Evolutionary conservation across 2,113 vertebrate species (phyloP).

Genomic region (Echinops telfairi): DNA sequence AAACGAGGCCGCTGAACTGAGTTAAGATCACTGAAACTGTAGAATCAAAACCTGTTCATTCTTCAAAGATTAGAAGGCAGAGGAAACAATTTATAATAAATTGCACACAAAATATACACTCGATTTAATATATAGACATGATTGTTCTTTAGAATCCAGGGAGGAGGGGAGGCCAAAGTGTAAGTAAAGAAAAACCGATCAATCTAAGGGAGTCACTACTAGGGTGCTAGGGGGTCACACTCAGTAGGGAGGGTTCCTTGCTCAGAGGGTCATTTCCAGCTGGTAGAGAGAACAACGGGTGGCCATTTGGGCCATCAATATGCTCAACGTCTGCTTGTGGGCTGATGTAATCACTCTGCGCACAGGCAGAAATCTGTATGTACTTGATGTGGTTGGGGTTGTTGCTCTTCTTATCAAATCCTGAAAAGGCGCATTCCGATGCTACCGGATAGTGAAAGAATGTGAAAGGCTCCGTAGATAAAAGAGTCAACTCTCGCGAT

Average conservation of each 20-base stretch:
- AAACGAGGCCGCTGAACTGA: neutral
- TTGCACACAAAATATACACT: conserved; percentile 19
- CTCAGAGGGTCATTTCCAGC: neutral
- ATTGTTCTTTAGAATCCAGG: neutral
- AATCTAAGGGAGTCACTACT: neutral
- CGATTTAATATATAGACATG: neutral
- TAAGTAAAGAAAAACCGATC: neutral
- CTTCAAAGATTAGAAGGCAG: neutral
- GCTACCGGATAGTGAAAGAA: neutral
- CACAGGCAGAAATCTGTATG: neutral
- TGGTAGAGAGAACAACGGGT: neutral
- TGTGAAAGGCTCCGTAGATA: neutral
- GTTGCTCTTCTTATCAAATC: neutral
- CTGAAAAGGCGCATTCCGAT: neutral
- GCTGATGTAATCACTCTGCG: neutral
- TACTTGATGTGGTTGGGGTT: neutral
- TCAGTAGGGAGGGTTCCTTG: neutral
- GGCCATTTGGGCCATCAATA: neutral
- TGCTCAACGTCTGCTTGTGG: neutral
- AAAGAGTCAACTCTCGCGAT: neutral
- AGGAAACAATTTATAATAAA: neutral
- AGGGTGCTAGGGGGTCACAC: fast-evolving
- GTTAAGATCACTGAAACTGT: neutral
- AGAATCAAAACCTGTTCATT: neutral
- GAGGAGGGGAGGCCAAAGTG: neutral